Evolutionary conservation across 2,797 vertebrate species (phyloP), one percentile per base, ranked within the genome.

Genomic region (Syngnathus acus): DNA sequence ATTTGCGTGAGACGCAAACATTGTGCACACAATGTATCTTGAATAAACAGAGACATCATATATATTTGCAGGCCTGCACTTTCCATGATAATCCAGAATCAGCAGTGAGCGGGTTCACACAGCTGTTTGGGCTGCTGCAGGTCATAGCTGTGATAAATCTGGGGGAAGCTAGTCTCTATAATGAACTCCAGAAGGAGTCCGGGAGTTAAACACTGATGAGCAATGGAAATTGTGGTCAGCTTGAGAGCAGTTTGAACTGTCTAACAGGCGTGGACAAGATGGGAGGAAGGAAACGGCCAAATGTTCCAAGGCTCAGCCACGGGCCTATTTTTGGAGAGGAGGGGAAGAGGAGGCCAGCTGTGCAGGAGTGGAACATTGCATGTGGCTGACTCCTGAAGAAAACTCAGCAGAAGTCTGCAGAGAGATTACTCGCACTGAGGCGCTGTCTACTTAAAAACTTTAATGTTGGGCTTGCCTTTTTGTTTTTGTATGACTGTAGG

Each of bases 171-270:
- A 77, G 83, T 78, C 80, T 82, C 79, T 79, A 78, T 89, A 88
- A 90, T 90, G 75, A 79, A 87, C 80, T 87, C 89, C 87, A 90
- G 86, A 87, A 86, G 84, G 83, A 78, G 75, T 75, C 74, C 71
- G 80, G 78, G 80, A 88, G 77, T 86, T 84, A 83, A 88, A 82
- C 82, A 83, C 80, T 76, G 85, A 88, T 88, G 86, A 87, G 86
- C 89, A 88, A 90, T 90, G 87, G 86, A 88, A 89, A 88, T 86
- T 88, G 87, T 78, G 85, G 85, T 86, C 82, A 81, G 79, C 73
- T 40, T 73, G 76, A 82, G 83, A 86, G 81, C 84, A 88, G 87
- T 87, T 89, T 87, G 82, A 86, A 79, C 77, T 76, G 78, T 83
- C 81, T 79, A 83, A 84, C 84, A 87, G 84, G 85, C 85, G 67